Percentiles rank a stretch among this genome's conserved stretches.
These are phyloP conservation scores for Chaetodon trifasciatus DNA, from an alignment of 2,797 vertebrate genomes.

Conservation along the genomic window DNA sequence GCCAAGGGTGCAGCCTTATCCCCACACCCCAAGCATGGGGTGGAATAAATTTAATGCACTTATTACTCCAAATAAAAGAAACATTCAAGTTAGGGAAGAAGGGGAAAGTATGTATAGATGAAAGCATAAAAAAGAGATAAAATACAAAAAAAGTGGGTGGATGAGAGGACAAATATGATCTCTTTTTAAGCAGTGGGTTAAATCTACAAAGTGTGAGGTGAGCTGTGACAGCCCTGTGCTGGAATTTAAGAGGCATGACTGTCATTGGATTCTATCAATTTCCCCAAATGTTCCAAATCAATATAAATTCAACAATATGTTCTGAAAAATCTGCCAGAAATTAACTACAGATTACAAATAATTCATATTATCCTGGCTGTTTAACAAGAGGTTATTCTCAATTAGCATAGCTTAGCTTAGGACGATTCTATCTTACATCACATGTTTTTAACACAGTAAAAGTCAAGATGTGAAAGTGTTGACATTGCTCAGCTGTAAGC, in stretches of 20 bases:
- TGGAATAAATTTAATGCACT: neutral
- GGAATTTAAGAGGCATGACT: neutral
- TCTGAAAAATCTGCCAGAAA: neutral
- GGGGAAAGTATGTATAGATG: neutral
- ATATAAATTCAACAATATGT: too few relatives aligned
- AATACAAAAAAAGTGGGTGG: too few relatives aligned
- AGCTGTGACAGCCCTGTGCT: neutral
- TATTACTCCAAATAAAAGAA: too few relatives aligned
- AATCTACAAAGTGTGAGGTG: neutral
- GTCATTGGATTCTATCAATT: neutral
- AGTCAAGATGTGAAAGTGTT: slow-evolving; percentile 42
- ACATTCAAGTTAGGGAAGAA: neutral
- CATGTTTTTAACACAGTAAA: slow-evolving; percentile 25
- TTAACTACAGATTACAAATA: neutral
- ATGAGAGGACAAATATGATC: neutral
- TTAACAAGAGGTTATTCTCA: too few relatives aligned
- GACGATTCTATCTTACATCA: neutral
- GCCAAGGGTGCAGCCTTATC: neutral
- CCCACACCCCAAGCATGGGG: neutral
- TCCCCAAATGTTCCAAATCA: too few relatives aligned
- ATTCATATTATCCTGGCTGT: neutral
- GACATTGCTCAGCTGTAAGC: slow-evolving; percentile 49
- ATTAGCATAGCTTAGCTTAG: neutral
- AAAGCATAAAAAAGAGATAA: too few relatives aligned
- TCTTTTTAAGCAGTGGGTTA: neutral